Conservation (phyloP, 2,888 invertebrate genomes). For the Teinopalpus imperialis region DNA sequence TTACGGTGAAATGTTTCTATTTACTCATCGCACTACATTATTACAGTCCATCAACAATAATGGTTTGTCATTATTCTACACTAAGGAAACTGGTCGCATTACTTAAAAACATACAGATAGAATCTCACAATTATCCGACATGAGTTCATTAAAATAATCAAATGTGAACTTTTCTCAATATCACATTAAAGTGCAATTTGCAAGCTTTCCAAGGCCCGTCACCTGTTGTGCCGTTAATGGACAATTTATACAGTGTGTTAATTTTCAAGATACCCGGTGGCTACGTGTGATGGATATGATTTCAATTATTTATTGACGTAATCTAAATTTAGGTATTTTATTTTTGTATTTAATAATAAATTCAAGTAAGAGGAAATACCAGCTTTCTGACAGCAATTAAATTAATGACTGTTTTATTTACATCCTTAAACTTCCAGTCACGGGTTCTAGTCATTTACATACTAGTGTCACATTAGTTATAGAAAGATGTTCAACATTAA, state of each 20-base stretch:
- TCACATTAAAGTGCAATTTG: constrained; percentile 27
- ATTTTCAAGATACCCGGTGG: constrained; percentile 13
- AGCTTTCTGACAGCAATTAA: too few species aligned
- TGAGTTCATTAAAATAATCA: constrained; percentile 25
- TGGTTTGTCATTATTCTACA: constrained; percentile 14
- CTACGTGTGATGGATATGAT: not conserved
- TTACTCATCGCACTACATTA: not conserved
- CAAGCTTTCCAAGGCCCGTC: constrained; percentile 18
- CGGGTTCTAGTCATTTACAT: too few species aligned
- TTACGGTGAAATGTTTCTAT: not conserved
- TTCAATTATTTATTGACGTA: not conserved
- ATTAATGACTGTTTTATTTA: too few species aligned
- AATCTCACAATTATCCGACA: constrained; percentile 10
- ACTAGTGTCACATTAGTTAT: too few species aligned
- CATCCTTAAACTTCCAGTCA: too few species aligned
- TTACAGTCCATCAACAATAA: constrained; percentile 9
- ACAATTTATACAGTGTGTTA: constrained; percentile 16
- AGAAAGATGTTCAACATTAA: too few species aligned
- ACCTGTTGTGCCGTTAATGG: constrained; percentile 19
- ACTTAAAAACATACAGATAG: constrained; percentile 16
- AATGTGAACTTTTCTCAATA: constrained; percentile 25
- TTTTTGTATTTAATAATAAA: too few species aligned
- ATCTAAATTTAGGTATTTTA: not conserved
- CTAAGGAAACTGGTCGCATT: constrained; percentile 9
- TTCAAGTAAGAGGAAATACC: too few species aligned